Percentiles rank a stretch among this genome's conserved stretches.
Evolutionary conservation across 2,888 invertebrate genomes (phyloP).

Genomic region (Amphipyra tragopoginis): DNA sequence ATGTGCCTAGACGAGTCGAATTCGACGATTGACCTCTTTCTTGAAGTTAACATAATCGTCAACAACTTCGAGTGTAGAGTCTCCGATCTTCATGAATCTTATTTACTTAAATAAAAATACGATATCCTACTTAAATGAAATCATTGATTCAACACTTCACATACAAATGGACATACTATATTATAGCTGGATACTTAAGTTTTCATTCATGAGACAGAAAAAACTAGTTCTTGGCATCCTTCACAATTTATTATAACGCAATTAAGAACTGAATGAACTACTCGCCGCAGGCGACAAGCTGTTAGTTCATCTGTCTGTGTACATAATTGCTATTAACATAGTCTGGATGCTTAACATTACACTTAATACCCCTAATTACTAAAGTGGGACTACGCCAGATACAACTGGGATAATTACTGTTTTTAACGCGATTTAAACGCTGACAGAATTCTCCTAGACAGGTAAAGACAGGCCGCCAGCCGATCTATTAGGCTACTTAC

Average conservation of each 20-base stretch:
- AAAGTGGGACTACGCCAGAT: neutral
- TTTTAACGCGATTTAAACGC: neutral
- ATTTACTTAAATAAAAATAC: too few relatives aligned
- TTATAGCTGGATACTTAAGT: slow-evolving; percentile 10
- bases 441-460: neutral
- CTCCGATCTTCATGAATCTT: too few relatives aligned
- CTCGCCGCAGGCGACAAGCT: slow-evolving; percentile 9
- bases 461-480: too few relatives aligned
- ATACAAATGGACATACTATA: neutral
- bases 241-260: slow-evolving; percentile 18
- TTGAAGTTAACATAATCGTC: too few relatives aligned
- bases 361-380: neutral
- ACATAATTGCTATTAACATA: slow-evolving; percentile 6
- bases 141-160: neutral
- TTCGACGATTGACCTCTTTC: too few relatives aligned
- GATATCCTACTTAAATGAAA: too few relatives aligned
- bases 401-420: neutral
- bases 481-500: neutral
- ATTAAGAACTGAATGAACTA: slow-evolving; percentile 22
- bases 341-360: neutral
- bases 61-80: too few relatives aligned
- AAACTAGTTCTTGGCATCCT: slow-evolving; percentile 16
- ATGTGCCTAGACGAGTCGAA: too few relatives aligned
- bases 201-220: slow-evolving; percentile 4
- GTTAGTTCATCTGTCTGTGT: slow-evolving; percentile 12